A percentile compares a stretch with the other conserved stretches of the same genome.
phyloP scores from a whole-genome alignment of 2,113 vertebrate species.

The Oncorhynchus gorbuscha region DNA sequence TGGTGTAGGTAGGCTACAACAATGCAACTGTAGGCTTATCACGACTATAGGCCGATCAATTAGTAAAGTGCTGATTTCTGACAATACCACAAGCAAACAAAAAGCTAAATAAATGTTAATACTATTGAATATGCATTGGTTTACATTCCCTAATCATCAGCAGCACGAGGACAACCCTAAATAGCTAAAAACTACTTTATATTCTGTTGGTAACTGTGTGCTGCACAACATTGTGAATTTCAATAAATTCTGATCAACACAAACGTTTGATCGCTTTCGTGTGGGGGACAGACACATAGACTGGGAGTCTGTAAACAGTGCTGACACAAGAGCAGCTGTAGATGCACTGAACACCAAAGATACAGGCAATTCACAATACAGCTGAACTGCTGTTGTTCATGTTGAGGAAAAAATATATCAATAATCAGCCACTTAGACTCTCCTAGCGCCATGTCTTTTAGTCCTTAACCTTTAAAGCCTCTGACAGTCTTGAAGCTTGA shows the following conservation, averaged over 20 bases:
- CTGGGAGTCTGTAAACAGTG: slow-evolving; percentile 20
- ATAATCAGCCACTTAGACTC: too few species aligned
- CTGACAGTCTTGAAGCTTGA: too few species aligned
- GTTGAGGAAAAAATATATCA: too few species aligned
- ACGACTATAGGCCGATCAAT: not conserved
- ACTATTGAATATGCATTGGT: not conserved
- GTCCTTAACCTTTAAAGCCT: too few species aligned
- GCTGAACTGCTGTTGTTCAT: too few species aligned
- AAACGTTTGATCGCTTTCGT: slow-evolving; percentile 74
- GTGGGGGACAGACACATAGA: slow-evolving; percentile 58
- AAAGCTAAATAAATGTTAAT: not conserved
- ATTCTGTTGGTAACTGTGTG: slow-evolving; percentile 68
- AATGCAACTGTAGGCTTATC: not conserved
- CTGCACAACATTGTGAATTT: slow-evolving; percentile 76
- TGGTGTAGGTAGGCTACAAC: not conserved
- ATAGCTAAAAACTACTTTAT: slow-evolving; percentile 70
- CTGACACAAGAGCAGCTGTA: slow-evolving; percentile 6
- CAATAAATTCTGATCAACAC: slow-evolving; percentile 79
- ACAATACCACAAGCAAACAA: not conserved
- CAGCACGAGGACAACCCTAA: slow-evolving; percentile 66
- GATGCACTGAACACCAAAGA: too few species aligned
- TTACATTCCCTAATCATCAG: slow-evolving; percentile 46
- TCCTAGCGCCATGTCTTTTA: too few species aligned
- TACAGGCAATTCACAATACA: too few species aligned
- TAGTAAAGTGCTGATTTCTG: not conserved